Evolutionary conservation across 2,797 vertebrate species (phyloP), one percentile per base, ranked within the genome.

Genomic region (Loris lydekkerianus): DNA sequence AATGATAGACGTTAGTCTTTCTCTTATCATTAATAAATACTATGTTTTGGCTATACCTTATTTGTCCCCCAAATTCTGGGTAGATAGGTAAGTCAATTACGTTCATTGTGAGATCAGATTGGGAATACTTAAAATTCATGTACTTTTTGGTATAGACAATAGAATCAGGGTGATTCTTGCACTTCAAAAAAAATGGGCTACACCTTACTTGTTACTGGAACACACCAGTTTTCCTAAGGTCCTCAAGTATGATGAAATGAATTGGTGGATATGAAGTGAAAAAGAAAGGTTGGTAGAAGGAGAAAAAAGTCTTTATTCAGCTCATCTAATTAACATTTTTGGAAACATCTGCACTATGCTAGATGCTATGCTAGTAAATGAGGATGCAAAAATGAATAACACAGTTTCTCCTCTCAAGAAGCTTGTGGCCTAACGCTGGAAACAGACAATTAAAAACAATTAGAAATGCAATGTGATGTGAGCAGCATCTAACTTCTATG

Each of bases 401-500:
- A 81, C 10, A 27, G 15, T 31, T 2, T 6, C 31, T 80, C 10
- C 14, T 76, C 58, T 92, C 10, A 43, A 31, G 56, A 49, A 93
- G 14, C 34, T n/a, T 20, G 43, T 53, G 56, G 13, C n/a, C 29
- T 82, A 53, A 25, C 31, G 29, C n/a, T 46, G 58, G 61, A 96
- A 80, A 70, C 18, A 67, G 10, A 72, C 10, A 84, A 29, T 40
- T 49, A 89, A 73, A 63, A 82, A 18, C 56, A 84, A 67, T 25
- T 76, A 67, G 13, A 60, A 63, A 14, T 83, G 49, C 10, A 88
- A 25, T 25, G 9, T 69, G 11, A 67, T 88, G 21, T 31, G 23
- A 91, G 14, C 23, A 89, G 49, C 40, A 89, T 65, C 94, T 87
- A 73, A 60, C 46, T 86, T 91, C 75, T 69, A 89, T n/a, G 70